Evolutionary conservation across 2,113 vertebrate species (phyloP).

Genomic region (Sander vitreus): DNA sequence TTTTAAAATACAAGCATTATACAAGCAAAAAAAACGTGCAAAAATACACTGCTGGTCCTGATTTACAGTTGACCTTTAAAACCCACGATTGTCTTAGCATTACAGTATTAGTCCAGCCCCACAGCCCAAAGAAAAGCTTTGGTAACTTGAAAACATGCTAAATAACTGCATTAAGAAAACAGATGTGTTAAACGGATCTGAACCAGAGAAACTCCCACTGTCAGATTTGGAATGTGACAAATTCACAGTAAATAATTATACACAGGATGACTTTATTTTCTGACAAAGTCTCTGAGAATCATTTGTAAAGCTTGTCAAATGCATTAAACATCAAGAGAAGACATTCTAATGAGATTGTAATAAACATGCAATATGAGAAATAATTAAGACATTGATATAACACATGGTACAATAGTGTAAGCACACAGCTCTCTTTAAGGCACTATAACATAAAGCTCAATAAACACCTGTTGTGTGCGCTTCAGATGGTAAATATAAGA

Average conservation of each 20-base stretch:
- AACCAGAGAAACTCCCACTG: constrained; percentile 32
- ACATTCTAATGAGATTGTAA: constrained; percentile 20
- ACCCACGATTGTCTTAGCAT: constrained; percentile 67
- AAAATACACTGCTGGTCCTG: constrained; percentile 35
- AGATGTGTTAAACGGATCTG: constrained; percentile 23
- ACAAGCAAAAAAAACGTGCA: constrained; percentile 40
- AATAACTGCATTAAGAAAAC: constrained; percentile 30
- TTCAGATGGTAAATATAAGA: constrained; percentile 31
- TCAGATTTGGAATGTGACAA: constrained; percentile 65
- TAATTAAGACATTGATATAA: constrained; percentile 49
- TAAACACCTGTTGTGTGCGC: constrained; percentile 11
- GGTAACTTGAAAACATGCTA: constrained; percentile 34
- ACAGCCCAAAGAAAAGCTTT: constrained; percentile 40
- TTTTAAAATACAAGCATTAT: constrained; percentile 18
- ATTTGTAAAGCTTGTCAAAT: constrained; percentile 18
- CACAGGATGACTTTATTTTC: constrained; percentile 27
- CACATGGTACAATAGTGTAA: constrained; percentile 55
- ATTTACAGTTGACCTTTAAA: constrained; percentile 44
- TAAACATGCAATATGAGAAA: constrained; percentile 69
- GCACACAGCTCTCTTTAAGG: constrained; percentile 63
- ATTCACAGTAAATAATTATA: constrained; percentile 67
- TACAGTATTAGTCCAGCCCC: constrained; percentile 24
- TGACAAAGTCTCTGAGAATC: constrained; percentile 22
- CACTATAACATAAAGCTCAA: constrained; percentile 47
- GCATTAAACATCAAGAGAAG: constrained; percentile 24